Evolutionary conservation across 2,113 vertebrate species (phyloP), one percentile per base, ranked within the genome.

Genomic region (Clarias magur): DNA sequence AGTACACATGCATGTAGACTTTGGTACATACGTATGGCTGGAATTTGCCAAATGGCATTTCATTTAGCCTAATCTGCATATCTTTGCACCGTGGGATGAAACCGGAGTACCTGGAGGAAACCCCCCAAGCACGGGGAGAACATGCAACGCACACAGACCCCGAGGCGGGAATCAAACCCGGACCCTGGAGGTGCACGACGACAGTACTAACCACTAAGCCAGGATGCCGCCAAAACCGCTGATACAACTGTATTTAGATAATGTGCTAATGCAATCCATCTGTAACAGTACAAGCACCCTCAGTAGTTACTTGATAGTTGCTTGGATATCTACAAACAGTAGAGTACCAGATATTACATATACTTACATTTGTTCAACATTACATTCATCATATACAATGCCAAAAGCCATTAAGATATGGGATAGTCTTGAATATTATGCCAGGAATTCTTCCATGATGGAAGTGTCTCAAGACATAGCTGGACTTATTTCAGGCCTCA

Each of bases 381-480:
- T 60, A 38, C 10, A 80, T 53, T 59, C 17, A 48, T 48, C 48
- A 48, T 48, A 48, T 48, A 48, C 6, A 48, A 48, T 38, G 54
- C 15, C 27, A 17, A 11, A 60, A 60, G 56, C 59, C 19, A 80
- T 21, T 27, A 57, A 30, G 30, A 38, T 38, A 60, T 62, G 30
- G 30, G 59, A 60, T 91, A 93, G 92, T 76, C 91, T 88, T 88
- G 59, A 78, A 85, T 78, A 67, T 87, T 91, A 88, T 81, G 23
- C 30, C n/a, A 65, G 63, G 79, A 91, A 90, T 92, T 91, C 87
- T 73, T 90, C 34, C 82, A 87, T 88, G 89, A 91, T 91, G 91
- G 91, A 94, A 92, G 60, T 73, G 73, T 92, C 89, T 92, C 88
- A 86, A 91, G 91, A 90, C 87, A 91, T 87, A 87, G 53, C 80